Conservation (phyloP, 2,113 vertebrate species). For the Hydrolagus affinis region DNA sequence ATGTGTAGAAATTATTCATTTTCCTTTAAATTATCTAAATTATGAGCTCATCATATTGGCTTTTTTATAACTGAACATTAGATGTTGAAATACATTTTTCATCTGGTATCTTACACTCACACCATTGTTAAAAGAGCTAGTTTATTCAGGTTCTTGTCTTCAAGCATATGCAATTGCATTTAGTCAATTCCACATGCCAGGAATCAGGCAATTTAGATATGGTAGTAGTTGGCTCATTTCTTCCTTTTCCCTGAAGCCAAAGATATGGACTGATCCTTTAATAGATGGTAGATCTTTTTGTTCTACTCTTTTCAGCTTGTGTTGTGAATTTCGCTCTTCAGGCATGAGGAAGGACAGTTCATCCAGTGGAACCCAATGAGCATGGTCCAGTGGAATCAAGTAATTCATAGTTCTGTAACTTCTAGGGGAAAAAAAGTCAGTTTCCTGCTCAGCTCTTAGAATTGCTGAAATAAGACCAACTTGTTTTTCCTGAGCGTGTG, state of each 20-base stretch:
- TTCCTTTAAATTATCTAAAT: neutral
- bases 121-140: too few relatives aligned
- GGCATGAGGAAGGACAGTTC: neutral
- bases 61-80: neutral
- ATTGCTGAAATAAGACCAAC: too few relatives aligned
- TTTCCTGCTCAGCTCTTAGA: too few relatives aligned
- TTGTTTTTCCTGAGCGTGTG: too few relatives aligned
- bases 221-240: neutral
- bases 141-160: neutral
- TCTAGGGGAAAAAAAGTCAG: too few relatives aligned
- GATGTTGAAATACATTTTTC: neutral
- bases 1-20: neutral
- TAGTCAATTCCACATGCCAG: neutral
- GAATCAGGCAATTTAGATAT: neutral
- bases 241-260: neutral
- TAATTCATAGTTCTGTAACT: too few relatives aligned
- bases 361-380: too few relatives aligned
- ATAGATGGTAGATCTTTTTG: neutral
- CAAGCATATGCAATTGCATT: neutral
- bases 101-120: neutral
- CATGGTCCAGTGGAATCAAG: too few relatives aligned
- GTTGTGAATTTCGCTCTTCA: neutral
- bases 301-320: neutral
- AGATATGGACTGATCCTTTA: neutral
- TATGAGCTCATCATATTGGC: neutral